A percentile compares a stretch with the other conserved stretches of the same genome.
Evolutionary conservation across 2,113 vertebrate genomes (phyloP).

Genomic region (Clarias batrachus): DNA sequence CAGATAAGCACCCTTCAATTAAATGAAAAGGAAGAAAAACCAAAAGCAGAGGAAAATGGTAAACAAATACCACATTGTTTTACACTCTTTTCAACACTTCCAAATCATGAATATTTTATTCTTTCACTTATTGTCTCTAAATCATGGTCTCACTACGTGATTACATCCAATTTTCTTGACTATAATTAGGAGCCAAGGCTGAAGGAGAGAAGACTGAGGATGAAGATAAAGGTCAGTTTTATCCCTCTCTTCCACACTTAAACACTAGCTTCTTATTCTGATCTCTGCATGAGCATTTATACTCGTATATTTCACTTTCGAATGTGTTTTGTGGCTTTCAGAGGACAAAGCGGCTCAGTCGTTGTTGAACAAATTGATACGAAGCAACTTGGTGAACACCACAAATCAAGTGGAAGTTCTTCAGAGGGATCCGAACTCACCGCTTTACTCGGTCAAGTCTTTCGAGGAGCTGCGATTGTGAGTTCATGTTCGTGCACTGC

Average conservation of each 20-base stretch:
- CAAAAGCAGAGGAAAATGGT: constrained; percentile 84
- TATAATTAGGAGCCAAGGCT: constrained; percentile 67
- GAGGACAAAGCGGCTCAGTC: constrained; percentile 96
- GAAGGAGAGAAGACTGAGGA: constrained; percentile 79
- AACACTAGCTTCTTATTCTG: not conserved
- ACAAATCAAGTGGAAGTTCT: constrained; percentile 96
- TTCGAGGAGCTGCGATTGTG: constrained; percentile 95
- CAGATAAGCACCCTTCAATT: constrained; percentile 86
- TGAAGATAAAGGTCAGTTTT: constrained; percentile 84
- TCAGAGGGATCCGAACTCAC: constrained; percentile 92
- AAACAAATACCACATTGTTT: not conserved
- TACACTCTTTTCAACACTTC: not conserved
- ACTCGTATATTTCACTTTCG: constrained; percentile 19
- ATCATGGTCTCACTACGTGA: not conserved
- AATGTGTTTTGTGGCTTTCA: constrained; percentile 58
- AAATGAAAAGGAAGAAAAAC: constrained; percentile 74
- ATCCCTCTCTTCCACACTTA: not conserved
- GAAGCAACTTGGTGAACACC: constrained; percentile 91
- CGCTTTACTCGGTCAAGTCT: constrained; percentile 92
- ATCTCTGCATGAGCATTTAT: not conserved
- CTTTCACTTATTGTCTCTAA: not conserved
- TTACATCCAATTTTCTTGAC: not conserved
- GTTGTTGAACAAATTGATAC: constrained; percentile 91
- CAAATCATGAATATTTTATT: not conserved
- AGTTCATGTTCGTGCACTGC: constrained; percentile 61